Percentiles rank a stretch among this genome's conserved stretches.
Evolutionary conservation across 2,113 vertebrate species (phyloP).

Genomic region (Neoarius graeffei): DNA sequence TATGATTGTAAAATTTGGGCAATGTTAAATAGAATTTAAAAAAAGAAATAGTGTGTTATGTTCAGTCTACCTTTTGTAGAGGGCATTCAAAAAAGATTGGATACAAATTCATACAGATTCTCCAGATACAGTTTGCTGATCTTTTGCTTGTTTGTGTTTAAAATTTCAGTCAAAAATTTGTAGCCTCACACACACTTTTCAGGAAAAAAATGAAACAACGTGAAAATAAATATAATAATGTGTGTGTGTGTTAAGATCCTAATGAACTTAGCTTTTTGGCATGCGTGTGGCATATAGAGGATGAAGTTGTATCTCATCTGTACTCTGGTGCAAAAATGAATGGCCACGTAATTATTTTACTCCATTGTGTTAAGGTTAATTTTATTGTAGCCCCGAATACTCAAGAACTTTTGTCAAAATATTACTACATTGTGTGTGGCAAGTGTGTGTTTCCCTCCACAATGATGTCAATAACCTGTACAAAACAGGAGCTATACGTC

Average conservation of each 20-base stretch:
- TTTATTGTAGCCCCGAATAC: background rate
- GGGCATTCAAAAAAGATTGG: slow-evolving; percentile 66
- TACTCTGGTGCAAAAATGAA: no score
- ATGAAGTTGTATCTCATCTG: background rate
- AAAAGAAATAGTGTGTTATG: slow-evolving; percentile 69
- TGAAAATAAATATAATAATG: background rate
- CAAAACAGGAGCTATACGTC: background rate
- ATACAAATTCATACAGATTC: slow-evolving; percentile 55
- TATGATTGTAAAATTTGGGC: slow-evolving; percentile 63
- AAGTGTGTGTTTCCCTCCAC: background rate
- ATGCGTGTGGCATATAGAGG: slow-evolving; percentile 49
- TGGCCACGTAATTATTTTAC: background rate
- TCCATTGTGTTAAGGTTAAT: background rate
- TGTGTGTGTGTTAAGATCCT: slow-evolving; percentile 46
- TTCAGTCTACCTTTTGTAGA: slow-evolving; percentile 64
- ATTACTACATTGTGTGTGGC: background rate
- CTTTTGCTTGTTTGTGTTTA: slow-evolving; percentile 51
- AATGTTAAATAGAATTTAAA: slow-evolving; percentile 44
- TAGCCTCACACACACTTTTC: background rate
- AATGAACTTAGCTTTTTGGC: slow-evolving; percentile 7
- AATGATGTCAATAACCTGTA: background rate
- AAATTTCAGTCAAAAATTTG: background rate
- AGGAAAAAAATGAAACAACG: background rate
- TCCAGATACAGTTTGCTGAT: slow-evolving; percentile 57
- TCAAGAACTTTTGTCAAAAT: background rate